Evolutionary conservation across 2,888 invertebrate species (phyloP).

Genomic region (Dusona sp.): DNA sequence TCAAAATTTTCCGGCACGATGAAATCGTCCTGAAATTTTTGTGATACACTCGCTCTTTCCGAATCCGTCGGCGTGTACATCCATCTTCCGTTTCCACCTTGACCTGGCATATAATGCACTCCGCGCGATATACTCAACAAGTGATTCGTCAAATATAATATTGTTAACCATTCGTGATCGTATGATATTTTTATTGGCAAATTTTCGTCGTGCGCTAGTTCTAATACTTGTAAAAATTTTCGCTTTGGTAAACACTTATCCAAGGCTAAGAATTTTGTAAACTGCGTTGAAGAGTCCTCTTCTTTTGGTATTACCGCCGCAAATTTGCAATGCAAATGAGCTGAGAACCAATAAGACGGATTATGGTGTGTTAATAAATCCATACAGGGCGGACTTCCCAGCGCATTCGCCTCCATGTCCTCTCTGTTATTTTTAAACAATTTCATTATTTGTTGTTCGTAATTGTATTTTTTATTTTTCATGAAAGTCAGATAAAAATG

Average conservation of each 20-base stretch:
- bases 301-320: constrained; percentile 93
- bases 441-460: not conserved
- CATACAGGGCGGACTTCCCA: constrained; percentile 96
- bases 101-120: constrained; percentile 93
- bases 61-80: constrained; percentile 90
- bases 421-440: constrained; percentile 85
- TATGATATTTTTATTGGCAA: constrained; percentile 87
- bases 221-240: constrained; percentile 94
- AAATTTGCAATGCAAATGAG: constrained; percentile 98
- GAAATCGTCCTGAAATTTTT: constrained; percentile 89
- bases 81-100: constrained; percentile 89
- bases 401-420: constrained; percentile 91
- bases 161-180: constrained; percentile 97
- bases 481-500: too few species aligned
- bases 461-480: too few species aligned
- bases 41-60: constrained; percentile 89
- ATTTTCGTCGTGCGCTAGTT: constrained; percentile 87
- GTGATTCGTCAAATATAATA: constrained; percentile 95
- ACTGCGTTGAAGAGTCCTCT: constrained; percentile 83
- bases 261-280: constrained; percentile 95
- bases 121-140: constrained; percentile 90
- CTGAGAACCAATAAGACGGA: constrained; percentile 98
- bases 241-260: constrained; percentile 97
- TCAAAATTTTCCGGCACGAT: constrained; percentile 92
- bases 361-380: constrained; percentile 92